phyloP scores from a whole-genome alignment of 64 coral and sea anemone species.

The Actinia tenebrosa region DNA sequence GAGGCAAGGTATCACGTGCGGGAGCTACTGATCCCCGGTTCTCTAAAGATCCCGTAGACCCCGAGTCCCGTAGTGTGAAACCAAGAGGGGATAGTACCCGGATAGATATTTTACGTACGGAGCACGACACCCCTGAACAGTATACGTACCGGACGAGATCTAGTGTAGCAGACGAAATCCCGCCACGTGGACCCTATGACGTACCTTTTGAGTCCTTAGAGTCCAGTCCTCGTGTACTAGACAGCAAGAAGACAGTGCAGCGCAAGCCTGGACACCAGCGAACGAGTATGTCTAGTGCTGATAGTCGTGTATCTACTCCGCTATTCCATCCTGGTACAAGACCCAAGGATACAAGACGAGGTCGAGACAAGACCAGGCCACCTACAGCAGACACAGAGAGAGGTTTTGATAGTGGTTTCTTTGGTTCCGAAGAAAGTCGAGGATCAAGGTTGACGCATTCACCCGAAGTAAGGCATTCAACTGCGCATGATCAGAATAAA shows the following conservation, averaged over 20 bases:
- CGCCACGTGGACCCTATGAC: background rate
- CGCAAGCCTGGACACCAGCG: conserved; percentile 27
- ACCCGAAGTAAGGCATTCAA: conserved; percentile 37
- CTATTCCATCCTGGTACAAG: conserved; percentile 56
- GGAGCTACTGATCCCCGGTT: background rate
- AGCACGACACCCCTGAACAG: conserved; percentile 22
- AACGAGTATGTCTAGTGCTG: conserved; percentile 46
- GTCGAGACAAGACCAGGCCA: conserved; percentile 44
- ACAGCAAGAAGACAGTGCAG: background rate
- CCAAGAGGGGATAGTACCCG: background rate
- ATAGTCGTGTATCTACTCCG: conserved; percentile 83
- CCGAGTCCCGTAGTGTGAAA: background rate
- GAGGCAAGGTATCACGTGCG: background rate
- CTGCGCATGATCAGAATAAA: conserved; percentile 33
- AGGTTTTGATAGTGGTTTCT: conserved; percentile 89
- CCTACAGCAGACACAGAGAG: conserved; percentile 72
- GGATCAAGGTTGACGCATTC: conserved; percentile 66
- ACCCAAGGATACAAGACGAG: conserved; percentile 44
- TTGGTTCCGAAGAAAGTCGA: conserved; percentile 88
- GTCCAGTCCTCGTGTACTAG: conserved; percentile 38
- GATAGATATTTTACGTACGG: conserved; percentile 37
- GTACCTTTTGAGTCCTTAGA: conserved; percentile 23
- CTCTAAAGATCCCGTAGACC: background rate
- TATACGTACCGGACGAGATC: background rate
- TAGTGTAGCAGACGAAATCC: conserved; percentile 11